phyloP scores from a whole-genome alignment of 2,113 vertebrate genomes.

The Campylomormyrus numenius region DNA sequence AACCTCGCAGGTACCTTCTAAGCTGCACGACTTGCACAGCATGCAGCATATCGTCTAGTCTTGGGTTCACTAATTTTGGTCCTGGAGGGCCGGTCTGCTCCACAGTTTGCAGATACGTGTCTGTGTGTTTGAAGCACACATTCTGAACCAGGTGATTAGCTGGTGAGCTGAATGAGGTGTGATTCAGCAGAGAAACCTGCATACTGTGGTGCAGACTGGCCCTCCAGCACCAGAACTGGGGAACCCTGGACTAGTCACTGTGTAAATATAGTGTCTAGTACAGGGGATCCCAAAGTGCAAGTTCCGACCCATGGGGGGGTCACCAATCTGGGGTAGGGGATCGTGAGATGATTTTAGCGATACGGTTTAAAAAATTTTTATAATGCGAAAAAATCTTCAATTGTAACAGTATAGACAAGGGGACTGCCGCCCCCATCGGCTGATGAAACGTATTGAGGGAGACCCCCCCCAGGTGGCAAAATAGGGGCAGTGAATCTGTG shows the following conservation, averaged over 20 bases:
- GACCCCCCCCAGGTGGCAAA: background rate
- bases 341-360: background rate
- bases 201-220: background rate
- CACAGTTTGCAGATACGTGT: background rate
- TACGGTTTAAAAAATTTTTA: background rate
- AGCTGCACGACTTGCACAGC: background rate
- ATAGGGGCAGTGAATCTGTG: background rate
- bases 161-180: background rate
- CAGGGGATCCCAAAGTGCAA: background rate
- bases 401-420: background rate
- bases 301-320: background rate
- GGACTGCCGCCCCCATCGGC: background rate
- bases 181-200: background rate
- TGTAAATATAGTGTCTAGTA: background rate
- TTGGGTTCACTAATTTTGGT: background rate
- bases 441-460: background rate
- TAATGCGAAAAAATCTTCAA: background rate
- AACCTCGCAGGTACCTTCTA: background rate
- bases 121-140: background rate
- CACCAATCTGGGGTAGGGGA: background rate
- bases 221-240: background rate
- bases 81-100: background rate
- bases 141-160: background rate
- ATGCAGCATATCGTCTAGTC: background rate
- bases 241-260: background rate